phyloP scores from a whole-genome alignment of 1,140 invertebrate genomes.

The Drosophila ananassae region DNA sequence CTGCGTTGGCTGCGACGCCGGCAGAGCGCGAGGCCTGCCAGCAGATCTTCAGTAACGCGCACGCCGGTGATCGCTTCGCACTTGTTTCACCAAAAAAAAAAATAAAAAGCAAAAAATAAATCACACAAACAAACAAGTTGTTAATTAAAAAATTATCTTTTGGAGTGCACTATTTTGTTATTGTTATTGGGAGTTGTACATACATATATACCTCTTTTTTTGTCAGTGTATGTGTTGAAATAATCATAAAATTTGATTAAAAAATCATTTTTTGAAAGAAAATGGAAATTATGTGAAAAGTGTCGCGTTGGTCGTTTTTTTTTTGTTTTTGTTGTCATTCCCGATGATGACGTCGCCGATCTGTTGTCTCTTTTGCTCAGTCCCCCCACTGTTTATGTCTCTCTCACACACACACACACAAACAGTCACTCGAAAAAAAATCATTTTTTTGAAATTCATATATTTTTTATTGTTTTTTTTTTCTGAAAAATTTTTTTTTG shows the following conservation, averaged over 20 bases:
- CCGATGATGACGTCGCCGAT: constrained; percentile 50
- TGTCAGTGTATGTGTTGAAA: not conserved
- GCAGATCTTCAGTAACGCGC: constrained; percentile 72
- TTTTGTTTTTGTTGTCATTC: constrained; percentile 25
- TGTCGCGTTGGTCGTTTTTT: constrained; percentile 49
- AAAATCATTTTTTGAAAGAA: not conserved
- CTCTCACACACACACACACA: not conserved
- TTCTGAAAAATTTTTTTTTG: constrained; percentile 5
- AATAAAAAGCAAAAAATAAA: not conserved
- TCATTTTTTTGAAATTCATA: constrained; percentile 36
- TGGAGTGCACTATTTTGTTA: not conserved
- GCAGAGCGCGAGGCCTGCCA: constrained; percentile 22
- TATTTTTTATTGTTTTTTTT: constrained; percentile 34
- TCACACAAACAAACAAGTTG: constrained; percentile 3
- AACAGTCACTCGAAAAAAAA: not conserved
- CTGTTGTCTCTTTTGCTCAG: not conserved
- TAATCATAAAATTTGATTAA: not conserved
- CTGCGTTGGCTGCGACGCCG: constrained; percentile 1
- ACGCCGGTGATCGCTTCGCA: constrained; percentile 77
- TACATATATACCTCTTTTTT: not conserved
- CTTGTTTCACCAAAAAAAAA: constrained; percentile 48
- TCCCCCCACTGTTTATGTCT: not conserved
- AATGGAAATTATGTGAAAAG: constrained; percentile 61
- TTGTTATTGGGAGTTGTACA: not conserved
- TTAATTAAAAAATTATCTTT: not conserved